Evolutionary conservation across 2,888 invertebrate species (phyloP).

Genomic region (Thecophora atra): DNA sequence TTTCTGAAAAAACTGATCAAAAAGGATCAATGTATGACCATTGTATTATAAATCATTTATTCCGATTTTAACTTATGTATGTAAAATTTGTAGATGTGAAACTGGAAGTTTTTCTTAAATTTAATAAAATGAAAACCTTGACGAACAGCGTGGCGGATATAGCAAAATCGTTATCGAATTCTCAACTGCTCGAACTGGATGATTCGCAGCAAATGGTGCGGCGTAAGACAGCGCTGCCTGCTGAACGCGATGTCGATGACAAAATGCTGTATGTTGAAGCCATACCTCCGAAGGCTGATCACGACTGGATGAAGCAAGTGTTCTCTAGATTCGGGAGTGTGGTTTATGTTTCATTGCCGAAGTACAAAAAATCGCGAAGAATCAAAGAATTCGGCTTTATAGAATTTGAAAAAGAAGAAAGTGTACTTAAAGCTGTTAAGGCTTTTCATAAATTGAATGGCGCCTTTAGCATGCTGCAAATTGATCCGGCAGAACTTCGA

Average conservation of each 20-base stretch:
- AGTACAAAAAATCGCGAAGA: constrained; percentile 78
- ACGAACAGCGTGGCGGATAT: constrained; percentile 75
- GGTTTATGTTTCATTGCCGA: constrained; percentile 90
- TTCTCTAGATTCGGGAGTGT: constrained; percentile 86
- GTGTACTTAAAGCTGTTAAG: constrained; percentile 77
- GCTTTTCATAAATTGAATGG: constrained; percentile 80
- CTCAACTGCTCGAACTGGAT: constrained; percentile 76
- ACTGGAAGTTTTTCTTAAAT: constrained; percentile 76
- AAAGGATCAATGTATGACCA: constrained; percentile 72
- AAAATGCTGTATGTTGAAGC: constrained; percentile 73
- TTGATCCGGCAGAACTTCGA: constrained; percentile 76
- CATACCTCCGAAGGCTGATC: constrained; percentile 80
- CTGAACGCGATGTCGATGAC: constrained; percentile 59
- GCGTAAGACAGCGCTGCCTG: constrained; percentile 64
- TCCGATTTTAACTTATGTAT: too few relatives aligned
- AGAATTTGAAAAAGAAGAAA: constrained; percentile 79
- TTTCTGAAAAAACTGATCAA: constrained; percentile 78
- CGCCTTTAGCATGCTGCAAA: constrained; percentile 70
- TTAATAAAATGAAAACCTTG: constrained; percentile 82
- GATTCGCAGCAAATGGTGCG: constrained; percentile 77
- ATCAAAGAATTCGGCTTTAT: constrained; percentile 93
- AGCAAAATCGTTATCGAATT: constrained; percentile 79
- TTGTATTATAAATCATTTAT: too few relatives aligned
- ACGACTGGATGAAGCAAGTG: constrained; percentile 81
- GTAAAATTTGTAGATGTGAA: constrained; percentile 70